phyloP scores from a whole-genome alignment of 2,797 vertebrate genomes.

The Eulemur albifrons region DNA sequence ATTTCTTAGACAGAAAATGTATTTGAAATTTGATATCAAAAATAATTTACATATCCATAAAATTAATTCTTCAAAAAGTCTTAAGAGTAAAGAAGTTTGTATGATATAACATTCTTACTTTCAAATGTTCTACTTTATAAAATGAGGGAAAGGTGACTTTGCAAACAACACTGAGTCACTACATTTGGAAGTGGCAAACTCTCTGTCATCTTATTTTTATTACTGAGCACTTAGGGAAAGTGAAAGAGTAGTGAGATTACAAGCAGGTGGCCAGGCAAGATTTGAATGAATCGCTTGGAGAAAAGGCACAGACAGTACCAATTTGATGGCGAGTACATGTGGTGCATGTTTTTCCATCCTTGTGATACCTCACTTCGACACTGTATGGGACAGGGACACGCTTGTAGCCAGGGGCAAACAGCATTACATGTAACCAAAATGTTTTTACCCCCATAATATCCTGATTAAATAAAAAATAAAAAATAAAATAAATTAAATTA shows the following conservation, averaged over 20 bases:
- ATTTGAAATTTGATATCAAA: not conserved
- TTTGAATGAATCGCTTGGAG: not conserved
- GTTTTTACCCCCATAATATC: too few species aligned
- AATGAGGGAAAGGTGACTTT: not conserved
- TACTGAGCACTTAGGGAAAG: not conserved
- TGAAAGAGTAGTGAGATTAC: not conserved
- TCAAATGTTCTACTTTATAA: not conserved
- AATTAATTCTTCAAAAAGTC: not conserved
- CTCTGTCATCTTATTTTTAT: not conserved
- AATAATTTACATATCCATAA: not conserved
- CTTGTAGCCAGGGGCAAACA: too few species aligned
- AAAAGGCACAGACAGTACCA: not conserved
- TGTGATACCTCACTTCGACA: too few species aligned
- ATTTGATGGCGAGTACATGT: too few species aligned
- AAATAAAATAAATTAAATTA: too few species aligned
- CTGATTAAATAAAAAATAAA: too few species aligned
- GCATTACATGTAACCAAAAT: too few species aligned
- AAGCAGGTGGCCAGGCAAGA: constrained; percentile 47
- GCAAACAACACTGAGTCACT: not conserved
- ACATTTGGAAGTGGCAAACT: not conserved
- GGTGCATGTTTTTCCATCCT: too few species aligned
- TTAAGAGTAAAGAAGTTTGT: not conserved
- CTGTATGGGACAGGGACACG: too few species aligned
- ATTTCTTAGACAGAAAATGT: not conserved
- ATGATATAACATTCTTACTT: not conserved